Percentiles rank a stretch among this genome's conserved stretches.
phyloP scores from a whole-genome alignment of 2,888 invertebrate genomes.

The Temnothorax unifasciatus region DNA sequence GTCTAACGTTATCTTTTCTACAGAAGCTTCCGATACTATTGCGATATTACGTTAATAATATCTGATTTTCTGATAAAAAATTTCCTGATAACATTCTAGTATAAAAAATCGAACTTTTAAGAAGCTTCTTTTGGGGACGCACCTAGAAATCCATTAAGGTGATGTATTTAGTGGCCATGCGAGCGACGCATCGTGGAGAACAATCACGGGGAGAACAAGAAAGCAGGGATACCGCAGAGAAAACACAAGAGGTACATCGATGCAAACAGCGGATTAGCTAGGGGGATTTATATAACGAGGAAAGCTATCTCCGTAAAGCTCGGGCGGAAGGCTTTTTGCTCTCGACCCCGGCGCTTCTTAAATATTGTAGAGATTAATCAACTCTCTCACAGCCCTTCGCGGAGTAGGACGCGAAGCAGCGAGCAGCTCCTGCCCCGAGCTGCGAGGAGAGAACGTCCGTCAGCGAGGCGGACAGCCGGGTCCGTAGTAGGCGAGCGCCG shows the following conservation, averaged over 20 bases:
- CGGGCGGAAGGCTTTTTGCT: constrained; percentile 67
- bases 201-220: neutral
- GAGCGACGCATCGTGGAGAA: constrained; percentile 1
- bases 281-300: constrained; percentile 62
- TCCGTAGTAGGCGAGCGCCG: constrained; percentile 41
- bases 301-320: constrained; percentile 62
- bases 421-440: constrained; percentile 24
- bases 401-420: constrained; percentile 53
- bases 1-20: neutral
- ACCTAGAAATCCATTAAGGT: constrained; percentile 4
- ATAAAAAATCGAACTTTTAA: neutral
- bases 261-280: constrained; percentile 72
- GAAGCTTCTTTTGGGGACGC: neutral
- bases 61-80: neutral
- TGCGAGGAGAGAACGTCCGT: constrained; percentile 56
- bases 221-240: constrained; percentile 34
- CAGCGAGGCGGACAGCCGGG: constrained; percentile 55
- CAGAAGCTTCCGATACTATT: neutral
- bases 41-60: neutral
- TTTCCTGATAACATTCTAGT: neutral
- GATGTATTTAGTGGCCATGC: constrained; percentile 26
- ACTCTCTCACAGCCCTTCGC: constrained; percentile 69
- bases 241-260: constrained; percentile 44
- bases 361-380: constrained; percentile 84
- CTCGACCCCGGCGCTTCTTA: constrained; percentile 74